A percentile compares a stretch with the other conserved stretches of the same genome.
Conservation (phyloP, 2,797 vertebrate genomes). For the Anableps anableps region DNA sequence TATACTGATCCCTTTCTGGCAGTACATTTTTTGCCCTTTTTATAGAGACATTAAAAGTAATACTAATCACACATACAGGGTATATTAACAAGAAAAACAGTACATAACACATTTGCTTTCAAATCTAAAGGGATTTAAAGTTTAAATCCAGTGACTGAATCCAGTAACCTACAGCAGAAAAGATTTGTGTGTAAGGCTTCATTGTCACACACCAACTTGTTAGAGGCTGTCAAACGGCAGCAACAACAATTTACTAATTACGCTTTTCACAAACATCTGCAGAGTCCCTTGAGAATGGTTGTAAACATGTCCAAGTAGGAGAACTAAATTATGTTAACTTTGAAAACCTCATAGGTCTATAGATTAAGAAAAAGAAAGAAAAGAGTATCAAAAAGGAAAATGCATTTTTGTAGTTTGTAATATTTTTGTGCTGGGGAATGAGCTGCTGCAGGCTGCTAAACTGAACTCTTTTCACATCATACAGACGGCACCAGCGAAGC, state of each 20-base stretch:
- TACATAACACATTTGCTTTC: neutral
- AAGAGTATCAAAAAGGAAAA: neutral
- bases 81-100: neutral
- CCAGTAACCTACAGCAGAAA: no score
- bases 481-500: constrained; percentile 57
- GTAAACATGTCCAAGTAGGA: neutral
- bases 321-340: neutral
- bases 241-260: neutral
- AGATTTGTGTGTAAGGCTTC: neutral
- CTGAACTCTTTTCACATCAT: constrained; percentile 55
- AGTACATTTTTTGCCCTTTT: neutral
- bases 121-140: neutral
- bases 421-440: constrained; percentile 48
- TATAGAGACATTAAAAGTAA: neutral
- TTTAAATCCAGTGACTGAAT: no score
- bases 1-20: neutral
- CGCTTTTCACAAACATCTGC: constrained; percentile 1
- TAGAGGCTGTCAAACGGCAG: neutral
- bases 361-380: neutral
- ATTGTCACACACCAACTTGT: neutral
- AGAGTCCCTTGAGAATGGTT: neutral
- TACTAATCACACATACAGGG: neutral
- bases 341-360: neutral
- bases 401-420: neutral
- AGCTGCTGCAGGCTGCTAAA: constrained; percentile 52